Evolutionary conservation across 2,888 invertebrate species (phyloP).

Genomic region (Periphyllus acericola): DNA sequence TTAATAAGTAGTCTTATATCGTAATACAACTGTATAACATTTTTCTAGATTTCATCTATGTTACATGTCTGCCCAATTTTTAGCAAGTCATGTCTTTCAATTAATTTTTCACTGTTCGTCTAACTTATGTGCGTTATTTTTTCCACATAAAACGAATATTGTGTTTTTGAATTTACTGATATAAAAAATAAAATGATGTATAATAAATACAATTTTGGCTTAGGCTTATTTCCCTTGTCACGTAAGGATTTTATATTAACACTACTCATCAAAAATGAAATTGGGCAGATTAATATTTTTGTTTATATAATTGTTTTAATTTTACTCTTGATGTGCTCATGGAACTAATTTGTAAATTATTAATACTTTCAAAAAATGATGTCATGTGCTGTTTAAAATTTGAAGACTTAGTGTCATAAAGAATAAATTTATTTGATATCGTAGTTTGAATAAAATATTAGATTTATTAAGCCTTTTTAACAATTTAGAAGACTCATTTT

Average conservation of each 20-base stretch:
- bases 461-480: not conserved
- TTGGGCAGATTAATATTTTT: not conserved
- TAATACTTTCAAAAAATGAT: not conserved
- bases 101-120: not conserved
- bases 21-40: not conserved
- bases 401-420: no score
- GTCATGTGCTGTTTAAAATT: not conserved
- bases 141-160: not conserved
- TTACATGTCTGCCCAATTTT: not conserved
- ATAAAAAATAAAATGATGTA: not conserved
- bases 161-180: not conserved
- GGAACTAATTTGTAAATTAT: not conserved
- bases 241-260: no score
- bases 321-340: not conserved
- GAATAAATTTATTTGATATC: not conserved
- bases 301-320: not conserved
- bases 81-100: not conserved
- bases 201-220: not conserved
- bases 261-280: not conserved
- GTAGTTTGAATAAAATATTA: no score
- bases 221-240: not conserved
- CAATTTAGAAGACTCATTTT: not conserved
- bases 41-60: conserved; percentile 22
- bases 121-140: not conserved
- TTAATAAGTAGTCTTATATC: conserved; percentile 66